phyloP scores from a whole-genome alignment of 2,797 vertebrate genomes.

The Botia almorhae region DNA sequence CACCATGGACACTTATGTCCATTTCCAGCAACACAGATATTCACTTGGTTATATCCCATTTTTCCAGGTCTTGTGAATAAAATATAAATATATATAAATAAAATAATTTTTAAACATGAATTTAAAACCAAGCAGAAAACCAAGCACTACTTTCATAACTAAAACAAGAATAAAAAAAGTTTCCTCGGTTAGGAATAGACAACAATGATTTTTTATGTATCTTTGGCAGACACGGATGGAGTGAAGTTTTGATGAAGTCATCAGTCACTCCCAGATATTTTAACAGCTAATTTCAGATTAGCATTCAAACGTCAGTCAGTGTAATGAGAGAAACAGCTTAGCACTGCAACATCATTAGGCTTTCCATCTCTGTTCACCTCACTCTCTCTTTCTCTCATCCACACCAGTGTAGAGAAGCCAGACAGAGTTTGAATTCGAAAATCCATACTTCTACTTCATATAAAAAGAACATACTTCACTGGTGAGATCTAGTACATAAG shows the following conservation, averaged over 20 bases:
- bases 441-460: not conserved
- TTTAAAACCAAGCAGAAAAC: not conserved
- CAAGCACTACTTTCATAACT: not conserved
- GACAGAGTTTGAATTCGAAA: slow-evolving; percentile 6
- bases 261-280: slow-evolving; percentile 43
- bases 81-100: not conserved
- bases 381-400: slow-evolving; percentile 3
- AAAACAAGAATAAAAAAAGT: not conserved
- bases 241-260: slow-evolving; percentile 47
- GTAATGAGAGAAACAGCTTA: slow-evolving; percentile 48
- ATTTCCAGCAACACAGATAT: too few relatives aligned
- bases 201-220: slow-evolving; percentile 32
- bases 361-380: slow-evolving; percentile 34
- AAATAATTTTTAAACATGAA: not conserved
- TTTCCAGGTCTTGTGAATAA: not conserved
- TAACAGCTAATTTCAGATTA: slow-evolving; percentile 48
- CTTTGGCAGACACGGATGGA: slow-evolving; percentile 35
- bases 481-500: not conserved
- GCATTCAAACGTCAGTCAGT: slow-evolving; percentile 42
- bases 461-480: not conserved
- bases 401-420: slow-evolving; percentile 13
- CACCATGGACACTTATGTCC: not conserved
- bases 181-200: slow-evolving; percentile 15
- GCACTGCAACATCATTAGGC: slow-evolving; percentile 36
- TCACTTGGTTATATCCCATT: not conserved